Conservation (phyloP, 2,888 invertebrate species). For the Ophioninae sp. region DNA sequence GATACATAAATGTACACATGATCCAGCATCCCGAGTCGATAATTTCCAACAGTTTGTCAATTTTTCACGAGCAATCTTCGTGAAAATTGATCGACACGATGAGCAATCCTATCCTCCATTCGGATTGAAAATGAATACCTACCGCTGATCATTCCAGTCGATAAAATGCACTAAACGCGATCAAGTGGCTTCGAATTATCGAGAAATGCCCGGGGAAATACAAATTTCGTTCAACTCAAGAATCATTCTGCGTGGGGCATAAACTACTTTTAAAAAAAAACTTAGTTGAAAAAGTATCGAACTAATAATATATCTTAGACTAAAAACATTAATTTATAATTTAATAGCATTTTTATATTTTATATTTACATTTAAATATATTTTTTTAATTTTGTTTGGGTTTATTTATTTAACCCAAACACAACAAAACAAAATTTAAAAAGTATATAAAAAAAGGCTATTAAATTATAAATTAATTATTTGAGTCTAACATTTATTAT, state of each 20-base stretch:
- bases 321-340: too few species aligned
- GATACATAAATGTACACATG: conserved; percentile 1
- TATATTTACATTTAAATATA: too few species aligned
- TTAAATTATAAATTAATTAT: too few species aligned
- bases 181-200: background rate
- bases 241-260: background rate
- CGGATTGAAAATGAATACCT: background rate
- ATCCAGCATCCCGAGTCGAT: conserved; percentile 57
- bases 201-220: background rate
- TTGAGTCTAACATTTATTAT: too few species aligned
- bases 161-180: background rate
- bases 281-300: too few species aligned
- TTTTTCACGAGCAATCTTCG: conserved; percentile 49
- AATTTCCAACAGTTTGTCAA: conserved; percentile 65
- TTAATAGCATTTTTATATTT: too few species aligned
- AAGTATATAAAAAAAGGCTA: too few species aligned
- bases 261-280: background rate
- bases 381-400: too few species aligned
- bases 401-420: too few species aligned
- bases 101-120: background rate
- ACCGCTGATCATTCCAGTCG: background rate
- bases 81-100: conserved; percentile 45
- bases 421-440: too few species aligned
- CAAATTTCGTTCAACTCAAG: background rate
- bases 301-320: too few species aligned